Conservation (phyloP, 30 jellyfish, hydroid and myxozoan genomes). For the Turritopsis dohrnii region DNA sequence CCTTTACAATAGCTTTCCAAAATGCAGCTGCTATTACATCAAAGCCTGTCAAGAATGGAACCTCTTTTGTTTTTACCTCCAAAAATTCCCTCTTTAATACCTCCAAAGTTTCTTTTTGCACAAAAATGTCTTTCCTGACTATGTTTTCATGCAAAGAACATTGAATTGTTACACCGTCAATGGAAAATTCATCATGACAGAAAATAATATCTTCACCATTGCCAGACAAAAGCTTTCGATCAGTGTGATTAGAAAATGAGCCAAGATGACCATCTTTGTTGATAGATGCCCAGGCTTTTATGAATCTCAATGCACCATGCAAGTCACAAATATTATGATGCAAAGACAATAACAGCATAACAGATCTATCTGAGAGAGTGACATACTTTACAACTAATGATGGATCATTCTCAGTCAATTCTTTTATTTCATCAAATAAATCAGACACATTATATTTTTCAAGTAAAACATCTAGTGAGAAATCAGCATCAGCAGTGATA, state of each 20-base stretch:
- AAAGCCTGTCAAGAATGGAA: not conserved
- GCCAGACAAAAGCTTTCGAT: not conserved
- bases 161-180: not conserved
- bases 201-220: not conserved
- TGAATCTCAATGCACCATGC: slow-evolving; percentile 5
- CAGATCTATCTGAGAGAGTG: not conserved
- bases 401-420: not conserved
- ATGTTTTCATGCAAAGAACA: not conserved
- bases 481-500: not conserved
- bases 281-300: not conserved
- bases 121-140: not conserved
- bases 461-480: not conserved
- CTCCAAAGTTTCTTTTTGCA: not conserved
- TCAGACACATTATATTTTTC: not conserved
- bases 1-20: not conserved
- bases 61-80: not conserved
- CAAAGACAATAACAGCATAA: not conserved
- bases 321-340: slow-evolving; percentile 5
- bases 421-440: not conserved
- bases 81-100: not conserved
- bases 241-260: not conserved
- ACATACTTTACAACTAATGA: not conserved
- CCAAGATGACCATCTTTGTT: not conserved
- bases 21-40: not conserved
- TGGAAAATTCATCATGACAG: not conserved